Evolutionary conservation across 2,113 vertebrate genomes (phyloP).

Genomic region (Oophaga pumilio): DNA sequence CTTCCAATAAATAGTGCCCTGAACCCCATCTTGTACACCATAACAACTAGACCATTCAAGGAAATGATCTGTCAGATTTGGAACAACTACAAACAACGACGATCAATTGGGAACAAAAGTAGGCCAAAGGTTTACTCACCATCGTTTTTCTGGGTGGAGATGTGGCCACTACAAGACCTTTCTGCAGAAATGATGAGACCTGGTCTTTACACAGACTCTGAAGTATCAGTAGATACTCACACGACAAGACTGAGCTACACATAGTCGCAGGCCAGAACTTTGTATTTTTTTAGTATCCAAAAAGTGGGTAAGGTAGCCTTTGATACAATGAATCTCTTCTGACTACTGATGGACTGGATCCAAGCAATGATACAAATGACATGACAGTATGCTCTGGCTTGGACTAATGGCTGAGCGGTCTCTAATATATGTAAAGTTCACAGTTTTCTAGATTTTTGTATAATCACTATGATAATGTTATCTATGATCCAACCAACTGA

Average conservation of each 20-base stretch:
- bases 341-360: slow-evolving; percentile 75
- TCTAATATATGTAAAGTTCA: not conserved
- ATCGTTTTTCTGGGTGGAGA: slow-evolving; percentile 88
- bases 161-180: slow-evolving; percentile 85
- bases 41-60: slow-evolving; percentile 95
- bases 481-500: not conserved
- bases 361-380: not conserved
- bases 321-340: not conserved
- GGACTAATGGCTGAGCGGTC: slow-evolving; percentile 61
- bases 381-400: not conserved
- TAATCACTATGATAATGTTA: not conserved
- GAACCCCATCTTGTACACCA: slow-evolving; percentile 95
- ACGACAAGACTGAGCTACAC: slow-evolving; percentile 67
- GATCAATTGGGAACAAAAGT: slow-evolving; percentile 72
- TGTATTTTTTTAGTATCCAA: not conserved
- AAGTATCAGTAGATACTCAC: slow-evolving; percentile 69
- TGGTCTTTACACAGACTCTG: slow-evolving; percentile 67
- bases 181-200: slow-evolving; percentile 69
- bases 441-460: slow-evolving; percentile 15
- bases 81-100: slow-evolving; percentile 86
- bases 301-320: not conserved
- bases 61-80: slow-evolving; percentile 92
- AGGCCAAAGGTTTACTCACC: slow-evolving; percentile 74
- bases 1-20: slow-evolving; percentile 96
- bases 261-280: slow-evolving; percentile 50